Base-by-base conservation (phyloP, 2,888 invertebrate species). In the Blera fallax region DNA sequence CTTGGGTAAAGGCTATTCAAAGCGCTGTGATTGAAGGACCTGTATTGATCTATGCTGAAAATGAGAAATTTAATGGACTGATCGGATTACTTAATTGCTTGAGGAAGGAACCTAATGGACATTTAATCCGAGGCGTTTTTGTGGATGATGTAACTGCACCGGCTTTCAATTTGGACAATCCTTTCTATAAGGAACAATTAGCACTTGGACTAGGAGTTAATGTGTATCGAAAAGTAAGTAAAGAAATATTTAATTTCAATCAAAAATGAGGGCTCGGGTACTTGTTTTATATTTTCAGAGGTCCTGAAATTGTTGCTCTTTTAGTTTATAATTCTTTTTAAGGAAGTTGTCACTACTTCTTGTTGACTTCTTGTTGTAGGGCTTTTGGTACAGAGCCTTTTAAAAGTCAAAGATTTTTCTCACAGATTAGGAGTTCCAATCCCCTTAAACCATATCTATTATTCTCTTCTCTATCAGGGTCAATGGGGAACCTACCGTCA, bases 31-130 rank as follows among this genome's bases (percentile, higher is more conserved):
- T 79, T 21, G 90, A 89, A 54, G 89, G 87, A 10, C 76, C 89
- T 0, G 89, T 96, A 0, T 92, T 96, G 0, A 90, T 98, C 0
- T 94, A 96, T 16, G 93, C 95, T 0, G 94, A 95, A 90, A 94
- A 94, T 87, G 95, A 95, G 72, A 93, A 93, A 1, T 92, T 95
- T 6, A 96, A 94, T 90, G 99, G 99, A 11, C 93, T 98, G 0
- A 90, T 98, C 21, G 99, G 99, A n/a, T 92, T 98, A 69, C 94
- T 97, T 0, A 98, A 98, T 89, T 98, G 98, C 91, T 91, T 99
- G 29, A 94, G 96, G 78, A 95, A 94, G 88, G 98, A 98, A 90
- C 95, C 95, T 0, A 96, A 96, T 87, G 96, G 96, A 56, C 94
- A 94, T 87, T 90, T 94, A 0, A 92, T 95, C 0, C 93, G 93